A percentile compares a stretch with the other conserved stretches of the same genome.
phyloP scores from a whole-genome alignment of 2,797 vertebrate genomes.

The Cirrhinus molitorella region DNA sequence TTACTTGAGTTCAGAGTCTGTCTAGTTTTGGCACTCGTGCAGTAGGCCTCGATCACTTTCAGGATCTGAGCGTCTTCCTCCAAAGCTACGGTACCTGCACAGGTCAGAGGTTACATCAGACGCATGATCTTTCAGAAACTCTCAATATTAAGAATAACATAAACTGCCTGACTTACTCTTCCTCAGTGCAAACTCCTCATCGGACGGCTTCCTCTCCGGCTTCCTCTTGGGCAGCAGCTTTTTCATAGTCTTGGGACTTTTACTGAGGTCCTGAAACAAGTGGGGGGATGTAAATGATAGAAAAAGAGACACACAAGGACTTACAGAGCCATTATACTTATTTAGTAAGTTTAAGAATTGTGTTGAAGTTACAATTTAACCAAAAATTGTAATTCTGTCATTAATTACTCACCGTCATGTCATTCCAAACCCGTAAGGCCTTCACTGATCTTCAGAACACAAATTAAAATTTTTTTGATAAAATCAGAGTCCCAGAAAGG shows the following conservation, averaged over 20 bases:
- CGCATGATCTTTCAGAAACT: background rate
- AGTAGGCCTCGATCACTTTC: slow-evolving; percentile 98
- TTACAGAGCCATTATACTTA: no score
- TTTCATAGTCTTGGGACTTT: slow-evolving; percentile 98
- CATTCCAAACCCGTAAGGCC: no score
- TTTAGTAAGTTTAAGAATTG: no score
- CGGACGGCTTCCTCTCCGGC: slow-evolving; percentile 94
- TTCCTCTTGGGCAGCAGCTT: slow-evolving; percentile 96
- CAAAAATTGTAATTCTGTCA: no score
- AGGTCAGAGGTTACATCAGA: slow-evolving; percentile 18
- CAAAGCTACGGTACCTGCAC: slow-evolving; percentile 91
- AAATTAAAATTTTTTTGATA: no score
- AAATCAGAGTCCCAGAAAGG: no score
- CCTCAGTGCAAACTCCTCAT: slow-evolving; percentile 92
- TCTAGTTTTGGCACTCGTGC: slow-evolving; percentile 96
- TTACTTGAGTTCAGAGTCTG: slow-evolving; percentile 98
- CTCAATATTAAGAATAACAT: background rate
- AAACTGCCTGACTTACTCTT: slow-evolving; percentile 84
- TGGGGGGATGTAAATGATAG: background rate
- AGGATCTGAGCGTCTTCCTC: slow-evolving; percentile 98
- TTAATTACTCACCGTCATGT: no score
- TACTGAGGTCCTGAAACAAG: slow-evolving; percentile 88
- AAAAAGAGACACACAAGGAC: no score
- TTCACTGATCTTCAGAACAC: no score
- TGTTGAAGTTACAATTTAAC: no score